Percentiles rank a stretch among this genome's conserved stretches.
Conservation (phyloP, 2,797 vertebrate species). For the Sebastes nivosus region DNA sequence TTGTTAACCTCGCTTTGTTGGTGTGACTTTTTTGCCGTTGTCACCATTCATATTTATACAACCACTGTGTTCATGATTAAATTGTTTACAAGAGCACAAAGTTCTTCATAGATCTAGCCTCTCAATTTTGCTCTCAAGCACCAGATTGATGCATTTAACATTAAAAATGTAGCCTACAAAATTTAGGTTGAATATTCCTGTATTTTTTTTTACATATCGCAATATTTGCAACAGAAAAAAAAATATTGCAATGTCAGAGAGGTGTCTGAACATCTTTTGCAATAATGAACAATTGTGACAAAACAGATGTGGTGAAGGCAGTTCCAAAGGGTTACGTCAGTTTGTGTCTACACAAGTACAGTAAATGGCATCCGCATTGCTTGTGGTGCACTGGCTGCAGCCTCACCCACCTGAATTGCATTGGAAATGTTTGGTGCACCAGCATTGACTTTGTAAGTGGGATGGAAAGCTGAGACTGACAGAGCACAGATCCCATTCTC, state of each 20-base stretch:
- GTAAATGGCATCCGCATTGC: not conserved
- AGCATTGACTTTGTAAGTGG: not conserved
- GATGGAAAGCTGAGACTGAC: conserved; percentile 7
- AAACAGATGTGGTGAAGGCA: not conserved
- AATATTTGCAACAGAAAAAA: too few relatives aligned
- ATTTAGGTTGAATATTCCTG: too few relatives aligned
- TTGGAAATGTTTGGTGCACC: not conserved
- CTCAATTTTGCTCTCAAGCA: too few relatives aligned
- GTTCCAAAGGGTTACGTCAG: not conserved
- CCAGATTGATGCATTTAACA: too few relatives aligned
- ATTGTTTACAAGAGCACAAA: too few relatives aligned
- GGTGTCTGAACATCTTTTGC: not conserved
- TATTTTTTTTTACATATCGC: too few relatives aligned
- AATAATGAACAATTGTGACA: not conserved
- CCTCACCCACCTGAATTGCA: not conserved
- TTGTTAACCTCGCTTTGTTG: too few relatives aligned
- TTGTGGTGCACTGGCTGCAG: not conserved
- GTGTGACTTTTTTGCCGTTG: too few relatives aligned
- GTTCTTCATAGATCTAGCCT: too few relatives aligned
- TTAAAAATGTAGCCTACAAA: too few relatives aligned
- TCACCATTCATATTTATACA: too few relatives aligned
- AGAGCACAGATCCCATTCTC: not conserved
- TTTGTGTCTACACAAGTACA: not conserved
- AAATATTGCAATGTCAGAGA: not conserved
- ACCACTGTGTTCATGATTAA: too few relatives aligned